phyloP scores from a whole-genome alignment of 2,888 invertebrate genomes.

The Sarcophaga rosellei region DNA sequence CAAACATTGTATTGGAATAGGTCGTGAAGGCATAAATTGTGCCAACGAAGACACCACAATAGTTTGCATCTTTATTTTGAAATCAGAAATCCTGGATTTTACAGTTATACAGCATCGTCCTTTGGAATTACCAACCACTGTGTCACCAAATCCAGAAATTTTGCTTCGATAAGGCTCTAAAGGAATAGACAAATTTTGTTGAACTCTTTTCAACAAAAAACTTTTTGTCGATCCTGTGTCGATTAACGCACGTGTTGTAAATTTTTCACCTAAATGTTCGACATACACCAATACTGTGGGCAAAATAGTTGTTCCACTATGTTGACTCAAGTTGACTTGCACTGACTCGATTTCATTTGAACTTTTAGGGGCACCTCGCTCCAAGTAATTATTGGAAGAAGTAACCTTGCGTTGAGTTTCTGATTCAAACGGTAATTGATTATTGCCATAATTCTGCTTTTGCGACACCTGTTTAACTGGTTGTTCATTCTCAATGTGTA shows the following conservation, averaged over 20 bases:
- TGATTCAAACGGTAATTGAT: not conserved
- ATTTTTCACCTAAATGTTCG: not conserved
- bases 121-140: conserved; percentile 17
- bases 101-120: too few species aligned
- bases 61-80: too few species aligned
- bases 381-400: too few species aligned
- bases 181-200: too few species aligned
- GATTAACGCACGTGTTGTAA: conserved; percentile 2
- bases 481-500: too few species aligned
- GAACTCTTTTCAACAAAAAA: not conserved
- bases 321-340: conserved; percentile 5
- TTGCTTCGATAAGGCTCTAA: not conserved
- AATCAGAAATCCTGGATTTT: too few species aligned
- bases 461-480: too few species aligned
- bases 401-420: not conserved
- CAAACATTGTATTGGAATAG: too few species aligned
- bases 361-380: too few species aligned
- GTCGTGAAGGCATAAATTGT: too few species aligned
- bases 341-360: too few species aligned
- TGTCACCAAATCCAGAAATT: conserved; percentile 22
- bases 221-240: conserved; percentile 14
- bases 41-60: too few species aligned
- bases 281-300: not conserved
- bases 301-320: not conserved
- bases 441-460: not conserved